Evolutionary conservation across 1,140 invertebrate species (phyloP).

Genomic region (Eciton burchellii): DNA sequence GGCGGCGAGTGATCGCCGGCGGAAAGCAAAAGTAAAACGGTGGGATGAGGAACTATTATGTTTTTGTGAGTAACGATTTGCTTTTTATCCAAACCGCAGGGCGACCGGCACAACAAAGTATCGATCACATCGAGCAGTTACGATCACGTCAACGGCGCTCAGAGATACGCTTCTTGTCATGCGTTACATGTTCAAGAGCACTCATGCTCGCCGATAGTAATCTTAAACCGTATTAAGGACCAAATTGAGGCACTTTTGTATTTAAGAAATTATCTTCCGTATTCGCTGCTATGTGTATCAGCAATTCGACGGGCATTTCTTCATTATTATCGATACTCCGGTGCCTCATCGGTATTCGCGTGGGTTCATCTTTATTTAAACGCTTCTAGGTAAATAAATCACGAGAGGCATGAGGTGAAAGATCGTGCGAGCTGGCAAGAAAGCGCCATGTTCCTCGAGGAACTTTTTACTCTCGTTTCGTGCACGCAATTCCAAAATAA

Average conservation of each 20-base stretch:
- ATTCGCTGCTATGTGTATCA: slow-evolving; percentile 2
- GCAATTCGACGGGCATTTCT: neutral
- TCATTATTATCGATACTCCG: neutral
- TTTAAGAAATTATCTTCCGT: slow-evolving; percentile 16
- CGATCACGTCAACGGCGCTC: slow-evolving; percentile 7
- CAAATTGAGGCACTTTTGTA: slow-evolving; percentile 2
- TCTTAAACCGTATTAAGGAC: slow-evolving; percentile 8
- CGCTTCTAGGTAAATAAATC: neutral
- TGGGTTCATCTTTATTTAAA: neutral
- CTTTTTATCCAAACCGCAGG: slow-evolving; percentile 32
- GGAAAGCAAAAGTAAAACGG: neutral
- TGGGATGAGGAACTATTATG: neutral
- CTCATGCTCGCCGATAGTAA: neutral
- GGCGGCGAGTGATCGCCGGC: neutral
- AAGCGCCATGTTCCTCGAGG: neutral
- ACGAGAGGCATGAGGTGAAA: neutral
- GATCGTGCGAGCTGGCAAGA: neutral
- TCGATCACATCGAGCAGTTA: slow-evolving; percentile 44
- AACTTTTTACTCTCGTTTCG: neutral
- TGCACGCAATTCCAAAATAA: slow-evolving; percentile 45
- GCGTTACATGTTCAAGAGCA: neutral
- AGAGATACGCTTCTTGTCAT: neutral
- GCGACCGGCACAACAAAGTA: slow-evolving; percentile 15
- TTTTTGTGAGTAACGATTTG: slow-evolving; percentile 31
- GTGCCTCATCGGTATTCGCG: neutral